These are phyloP conservation scores for Clarias pachynema DNA, from an alignment of 2,797 vertebrate genomes.

Conservation along the genomic window DNA sequence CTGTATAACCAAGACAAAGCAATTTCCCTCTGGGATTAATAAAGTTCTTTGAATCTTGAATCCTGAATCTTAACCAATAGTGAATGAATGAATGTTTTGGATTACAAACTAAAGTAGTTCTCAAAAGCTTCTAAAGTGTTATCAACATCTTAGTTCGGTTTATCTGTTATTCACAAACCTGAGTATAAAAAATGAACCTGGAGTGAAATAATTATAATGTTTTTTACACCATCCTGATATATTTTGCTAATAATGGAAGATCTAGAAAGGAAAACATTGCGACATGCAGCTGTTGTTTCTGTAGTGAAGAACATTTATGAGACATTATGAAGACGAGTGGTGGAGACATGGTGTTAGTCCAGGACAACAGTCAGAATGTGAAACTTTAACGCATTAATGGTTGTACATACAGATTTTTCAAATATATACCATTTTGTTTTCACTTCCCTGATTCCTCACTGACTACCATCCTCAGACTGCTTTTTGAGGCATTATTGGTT, in stretches of 20 bases:
- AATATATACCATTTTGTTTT: neutral
- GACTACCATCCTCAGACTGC: neutral
- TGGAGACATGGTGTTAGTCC: neutral
- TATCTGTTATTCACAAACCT: constrained; percentile 1
- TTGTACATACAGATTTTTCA: neutral
- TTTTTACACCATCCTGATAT: neutral
- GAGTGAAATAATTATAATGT: neutral
- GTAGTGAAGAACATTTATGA: neutral
- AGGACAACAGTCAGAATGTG: neutral
- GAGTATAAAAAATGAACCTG: neutral
- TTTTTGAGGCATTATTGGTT: neutral
- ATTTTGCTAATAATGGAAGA: neutral
- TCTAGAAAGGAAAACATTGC: neutral
- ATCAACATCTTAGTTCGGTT: neutral
- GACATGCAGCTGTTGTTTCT: neutral
- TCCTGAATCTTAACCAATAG: too few species aligned
- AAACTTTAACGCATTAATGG: neutral
- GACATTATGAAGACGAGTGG: neutral
- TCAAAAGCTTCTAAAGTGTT: neutral
- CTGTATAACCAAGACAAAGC: too few species aligned
- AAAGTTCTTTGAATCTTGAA: too few species aligned
- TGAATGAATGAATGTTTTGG: neutral
- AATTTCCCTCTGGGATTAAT: too few species aligned
- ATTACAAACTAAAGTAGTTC: neutral
- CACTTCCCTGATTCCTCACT: neutral